Conservation (phyloP, 1,140 invertebrate species). For the Cheumatopsyche charites region DNA sequence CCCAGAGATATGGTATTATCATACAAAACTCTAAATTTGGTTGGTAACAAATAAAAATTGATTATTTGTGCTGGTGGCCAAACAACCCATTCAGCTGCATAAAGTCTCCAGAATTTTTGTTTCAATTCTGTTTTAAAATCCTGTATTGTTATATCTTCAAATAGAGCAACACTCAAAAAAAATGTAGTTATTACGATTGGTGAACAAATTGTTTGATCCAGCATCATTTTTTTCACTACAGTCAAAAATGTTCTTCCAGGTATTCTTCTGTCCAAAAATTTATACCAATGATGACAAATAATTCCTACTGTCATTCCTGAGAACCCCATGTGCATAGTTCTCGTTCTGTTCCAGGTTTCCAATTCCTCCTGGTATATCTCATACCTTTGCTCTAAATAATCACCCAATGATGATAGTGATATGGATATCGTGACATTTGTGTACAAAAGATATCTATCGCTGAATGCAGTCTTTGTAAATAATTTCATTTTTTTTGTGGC, state of each 20-base stretch:
- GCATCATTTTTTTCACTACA: conserved; percentile 82
- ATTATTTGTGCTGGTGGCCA: conserved; percentile 76
- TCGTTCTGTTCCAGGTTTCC: conserved; percentile 66
- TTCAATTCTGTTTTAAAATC: conserved; percentile 76
- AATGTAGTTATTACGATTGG: conserved; percentile 83
- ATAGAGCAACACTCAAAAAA: conserved; percentile 76
- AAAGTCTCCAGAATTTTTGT: conserved; percentile 79
- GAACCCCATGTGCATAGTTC: conserved; percentile 80
- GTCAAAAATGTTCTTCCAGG: conserved; percentile 71
- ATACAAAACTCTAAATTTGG: conserved; percentile 84
- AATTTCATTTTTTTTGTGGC: conserved; percentile 35
- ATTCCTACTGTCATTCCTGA: conserved; percentile 80
- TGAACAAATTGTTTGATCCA: conserved; percentile 89
- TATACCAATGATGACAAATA: conserved; percentile 83
- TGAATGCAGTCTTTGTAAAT: conserved; percentile 62
- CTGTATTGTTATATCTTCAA: conserved; percentile 69
- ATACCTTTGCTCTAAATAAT: conserved; percentile 84
- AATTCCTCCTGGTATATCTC: conserved; percentile 72
- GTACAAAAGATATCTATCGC: conserved; percentile 76
- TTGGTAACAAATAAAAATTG: conserved; percentile 89
- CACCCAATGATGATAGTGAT: conserved; percentile 76
- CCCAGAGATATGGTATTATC: conserved; percentile 89
- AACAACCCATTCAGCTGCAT: conserved; percentile 80
- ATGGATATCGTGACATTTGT: conserved; percentile 88
- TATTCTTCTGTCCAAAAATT: conserved; percentile 69